These are phyloP conservation scores for Galeopterus variegatus DNA, from an alignment of 2,113 vertebrate species.

Conservation along the genomic window DNA sequence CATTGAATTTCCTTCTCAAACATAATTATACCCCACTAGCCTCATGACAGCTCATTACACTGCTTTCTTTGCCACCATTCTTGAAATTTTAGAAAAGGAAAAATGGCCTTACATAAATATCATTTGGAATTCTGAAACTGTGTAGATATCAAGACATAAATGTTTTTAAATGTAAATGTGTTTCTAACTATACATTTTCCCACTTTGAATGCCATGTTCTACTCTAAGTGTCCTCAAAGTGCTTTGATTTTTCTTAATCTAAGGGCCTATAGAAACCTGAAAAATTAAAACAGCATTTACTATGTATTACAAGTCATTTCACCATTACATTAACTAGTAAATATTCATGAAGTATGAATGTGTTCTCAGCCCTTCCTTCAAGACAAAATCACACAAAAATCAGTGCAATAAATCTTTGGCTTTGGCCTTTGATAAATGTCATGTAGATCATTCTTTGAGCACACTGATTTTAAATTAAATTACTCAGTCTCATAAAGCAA, in stretches of 20 bases:
- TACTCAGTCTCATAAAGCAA: neutral
- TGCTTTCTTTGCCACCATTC: slow-evolving; percentile 6
- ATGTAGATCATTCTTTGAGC: neutral
- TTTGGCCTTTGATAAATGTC: neutral
- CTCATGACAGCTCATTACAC: neutral
- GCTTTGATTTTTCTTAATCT: neutral
- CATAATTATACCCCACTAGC: neutral
- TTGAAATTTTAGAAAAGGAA: slow-evolving; percentile 22
- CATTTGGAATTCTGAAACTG: neutral
- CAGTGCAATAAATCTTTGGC: neutral
- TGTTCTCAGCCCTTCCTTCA: neutral
- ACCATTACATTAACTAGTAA: neutral
- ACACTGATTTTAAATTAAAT: too few species aligned
- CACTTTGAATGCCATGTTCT: neutral
- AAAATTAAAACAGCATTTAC: neutral
- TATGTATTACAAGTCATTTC: neutral
- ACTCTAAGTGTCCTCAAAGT: neutral
- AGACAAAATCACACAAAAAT: neutral
- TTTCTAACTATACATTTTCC: neutral
- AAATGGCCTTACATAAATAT: neutral
- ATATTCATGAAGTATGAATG: neutral
- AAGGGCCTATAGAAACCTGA: neutral
- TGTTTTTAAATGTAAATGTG: neutral
- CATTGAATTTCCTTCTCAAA: neutral
- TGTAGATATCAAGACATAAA: neutral